A percentile compares a stretch with the other conserved stretches of the same genome.
Evolutionary conservation across 2,888 invertebrate species (phyloP).

Genomic region (Leptinotarsa haldemani): DNA sequence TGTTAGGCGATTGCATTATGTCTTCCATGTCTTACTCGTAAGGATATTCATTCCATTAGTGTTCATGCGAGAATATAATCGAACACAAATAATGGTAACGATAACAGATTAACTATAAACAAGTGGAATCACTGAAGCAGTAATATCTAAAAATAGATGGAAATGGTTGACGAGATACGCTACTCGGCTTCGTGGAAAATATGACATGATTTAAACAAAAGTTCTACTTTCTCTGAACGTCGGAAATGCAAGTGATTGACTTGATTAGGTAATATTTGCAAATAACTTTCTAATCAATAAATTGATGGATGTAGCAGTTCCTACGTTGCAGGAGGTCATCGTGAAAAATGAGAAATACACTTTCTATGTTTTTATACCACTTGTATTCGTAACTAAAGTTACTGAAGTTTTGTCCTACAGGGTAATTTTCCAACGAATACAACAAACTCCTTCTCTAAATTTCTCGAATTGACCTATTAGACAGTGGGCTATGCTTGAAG

Average conservation of each 20-base stretch:
- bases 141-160: constrained; percentile 22
- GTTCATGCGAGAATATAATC: constrained; percentile 1
- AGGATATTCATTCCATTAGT: not conserved
- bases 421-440: too few species aligned
- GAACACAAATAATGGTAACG: constrained; percentile 19
- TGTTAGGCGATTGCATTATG: too few species aligned
- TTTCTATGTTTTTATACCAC: too few species aligned
- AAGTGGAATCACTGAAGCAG: constrained; percentile 21
- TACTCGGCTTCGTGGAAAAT: not conserved
- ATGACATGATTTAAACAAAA: constrained; percentile 2
- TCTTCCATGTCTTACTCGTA: not conserved
- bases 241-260: not conserved
- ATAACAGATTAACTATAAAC: constrained; percentile 22
- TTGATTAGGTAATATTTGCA: too few species aligned
- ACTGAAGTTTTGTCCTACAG: too few species aligned
- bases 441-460: too few species aligned
- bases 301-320: too few species aligned
- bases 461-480: too few species aligned
- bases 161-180: not conserved
- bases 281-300: too few species aligned
- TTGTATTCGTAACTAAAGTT: too few species aligned
- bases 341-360: too few species aligned
- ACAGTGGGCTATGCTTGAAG: too few species aligned
- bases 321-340: accelerated
- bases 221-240: not conserved